Evolutionary conservation across 2,113 vertebrate species (phyloP).

Genomic region (Columbina picui): DNA sequence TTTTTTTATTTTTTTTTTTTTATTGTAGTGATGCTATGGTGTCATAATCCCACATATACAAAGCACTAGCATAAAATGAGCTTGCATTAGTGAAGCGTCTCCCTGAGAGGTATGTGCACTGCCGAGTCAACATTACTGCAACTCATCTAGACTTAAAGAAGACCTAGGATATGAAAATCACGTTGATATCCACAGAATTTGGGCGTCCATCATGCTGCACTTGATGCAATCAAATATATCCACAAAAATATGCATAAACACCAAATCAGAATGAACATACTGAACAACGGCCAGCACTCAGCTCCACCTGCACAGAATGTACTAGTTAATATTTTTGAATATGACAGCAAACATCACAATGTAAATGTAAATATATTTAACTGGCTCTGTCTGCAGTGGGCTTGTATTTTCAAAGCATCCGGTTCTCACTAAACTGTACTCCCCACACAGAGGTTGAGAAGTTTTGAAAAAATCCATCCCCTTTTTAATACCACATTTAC

Average conservation of each 20-base stretch:
- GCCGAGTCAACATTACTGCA: neutral
- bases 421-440: neutral
- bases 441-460: neutral
- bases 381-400: neutral
- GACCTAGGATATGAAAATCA: neutral
- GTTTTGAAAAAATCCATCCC: neutral
- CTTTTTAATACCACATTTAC: neutral
- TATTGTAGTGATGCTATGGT: neutral
- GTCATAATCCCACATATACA: neutral
- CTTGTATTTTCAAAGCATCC: neutral
- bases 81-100: neutral
- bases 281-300: neutral
- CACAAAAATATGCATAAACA: neutral
- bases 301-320: neutral
- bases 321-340: neutral
- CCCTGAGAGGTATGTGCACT: neutral
- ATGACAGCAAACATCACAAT: neutral
- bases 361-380: neutral
- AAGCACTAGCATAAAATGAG: neutral
- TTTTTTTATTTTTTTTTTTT: too few relatives aligned
- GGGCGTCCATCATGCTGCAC: neutral
- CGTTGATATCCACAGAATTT: neutral
- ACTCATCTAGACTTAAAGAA: neutral
- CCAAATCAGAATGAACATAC: neutral
- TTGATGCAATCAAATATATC: neutral